Base-by-base conservation (phyloP, 2,797 vertebrate species). In the Coreius guichenoti region DNA sequence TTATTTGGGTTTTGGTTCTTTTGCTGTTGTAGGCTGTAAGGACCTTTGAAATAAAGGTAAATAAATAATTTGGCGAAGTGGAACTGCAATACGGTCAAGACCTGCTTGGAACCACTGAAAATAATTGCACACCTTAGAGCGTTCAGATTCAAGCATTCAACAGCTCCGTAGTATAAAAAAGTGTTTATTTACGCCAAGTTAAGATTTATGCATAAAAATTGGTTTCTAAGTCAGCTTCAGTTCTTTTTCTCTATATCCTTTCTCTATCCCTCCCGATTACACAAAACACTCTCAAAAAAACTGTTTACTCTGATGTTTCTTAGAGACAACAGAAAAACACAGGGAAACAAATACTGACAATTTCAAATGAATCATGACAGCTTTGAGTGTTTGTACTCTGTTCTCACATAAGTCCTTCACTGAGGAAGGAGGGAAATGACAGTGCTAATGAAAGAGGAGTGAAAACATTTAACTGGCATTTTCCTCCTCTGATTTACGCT, bases 401-500 rank as follows among this genome's bases (percentile, higher is more conserved):
- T 45, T 47, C 8, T 31, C 17, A n/a, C 17, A 19, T 19, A 51
- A 54, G 47, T 21, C 12, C 8, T 31, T 85, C 14, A 0, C 26
- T 19, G 9, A 31, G 45, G 19, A 65, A 43, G 43, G 19, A 65
- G 31, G 16, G 39, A 76, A 67, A 11, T 33, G 39, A 19, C 49
- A 65, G 67, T 45, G 31, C 29, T 58, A 43, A 70, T 21, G 8
- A 76, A n/a, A 31, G 3, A 11, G 23, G 51, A n/a, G 0, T 17
- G 39, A 72, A 70, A n/a, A 43, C n/a, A 74, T 68, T 56, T 56
- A 36, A 58, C 26, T 75, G 16, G 21, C 58, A 26, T 80, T 47
- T 83, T 49, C n/a, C 21, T 75, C 51, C 49, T 76, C 26, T 68
- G 76, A 67, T 47, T 36, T 58, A 33, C 23, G 73, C 80, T 74